Percentiles rank a stretch among this genome's conserved stretches.
phyloP scores from a whole-genome alignment of 2,888 invertebrate genomes.

The Coronaproctus castanopsis region DNA sequence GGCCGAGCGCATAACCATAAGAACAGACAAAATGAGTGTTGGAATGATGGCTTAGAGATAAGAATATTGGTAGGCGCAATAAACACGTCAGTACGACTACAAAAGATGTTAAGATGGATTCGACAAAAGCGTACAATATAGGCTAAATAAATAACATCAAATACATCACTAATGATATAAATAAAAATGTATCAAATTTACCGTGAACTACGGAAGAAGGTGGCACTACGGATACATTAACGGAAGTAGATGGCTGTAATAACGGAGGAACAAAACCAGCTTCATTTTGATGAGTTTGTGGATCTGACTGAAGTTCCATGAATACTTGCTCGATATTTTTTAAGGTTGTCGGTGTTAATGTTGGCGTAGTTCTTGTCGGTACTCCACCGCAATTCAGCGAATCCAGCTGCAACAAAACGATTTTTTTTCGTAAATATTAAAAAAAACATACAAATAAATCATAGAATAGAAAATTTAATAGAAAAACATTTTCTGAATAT shows the following conservation, averaged over 20 bases:
- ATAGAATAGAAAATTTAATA: not conserved
- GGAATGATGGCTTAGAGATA: no score
- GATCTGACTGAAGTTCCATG: constrained; percentile 60
- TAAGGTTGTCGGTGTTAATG: constrained; percentile 62
- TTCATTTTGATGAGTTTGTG: constrained; percentile 55
- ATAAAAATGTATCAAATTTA: no score
- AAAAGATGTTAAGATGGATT: no score
- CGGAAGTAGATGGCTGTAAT: constrained; percentile 30
- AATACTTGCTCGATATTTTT: constrained; percentile 79
- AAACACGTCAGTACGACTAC: no score
- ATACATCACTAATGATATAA: no score
- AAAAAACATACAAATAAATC: not conserved
- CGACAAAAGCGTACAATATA: no score
- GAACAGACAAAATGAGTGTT: no score
- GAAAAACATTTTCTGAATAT: no score
- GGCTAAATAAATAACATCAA: no score
- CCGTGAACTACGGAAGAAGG: constrained; percentile 21
- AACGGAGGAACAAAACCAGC: constrained; percentile 83
- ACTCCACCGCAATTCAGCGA: constrained; percentile 37
- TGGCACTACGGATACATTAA: not conserved
- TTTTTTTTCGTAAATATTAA: constrained; percentile 10
- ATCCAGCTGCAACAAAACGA: constrained; percentile 23
- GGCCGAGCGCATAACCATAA: no score
- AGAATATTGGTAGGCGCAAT: no score
- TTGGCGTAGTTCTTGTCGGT: constrained; percentile 80